phyloP scores from a whole-genome alignment of 1,140 invertebrate species.

The Scaptomyza pallida region DNA sequence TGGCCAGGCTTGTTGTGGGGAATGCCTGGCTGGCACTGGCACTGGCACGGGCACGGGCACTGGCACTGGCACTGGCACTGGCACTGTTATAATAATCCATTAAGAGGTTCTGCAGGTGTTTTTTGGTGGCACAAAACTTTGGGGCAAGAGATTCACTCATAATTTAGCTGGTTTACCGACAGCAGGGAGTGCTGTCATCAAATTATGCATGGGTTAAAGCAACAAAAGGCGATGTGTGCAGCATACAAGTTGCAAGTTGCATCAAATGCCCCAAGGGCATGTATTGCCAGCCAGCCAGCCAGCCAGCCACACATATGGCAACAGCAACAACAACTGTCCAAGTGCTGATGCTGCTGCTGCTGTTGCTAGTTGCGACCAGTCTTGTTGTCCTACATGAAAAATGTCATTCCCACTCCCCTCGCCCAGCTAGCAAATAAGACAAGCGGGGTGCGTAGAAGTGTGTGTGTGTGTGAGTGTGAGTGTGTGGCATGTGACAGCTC shows the following conservation, averaged over 20 bases:
- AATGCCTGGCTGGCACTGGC: background rate
- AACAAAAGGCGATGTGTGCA: conserved; percentile 42
- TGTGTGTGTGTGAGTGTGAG: background rate
- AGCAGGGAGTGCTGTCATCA: conserved; percentile 35
- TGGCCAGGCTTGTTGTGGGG: conserved; percentile 7
- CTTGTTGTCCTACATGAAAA: conserved; percentile 32
- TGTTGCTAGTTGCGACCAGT: background rate
- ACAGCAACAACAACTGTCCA: background rate
- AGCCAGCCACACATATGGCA: conserved; percentile 6
- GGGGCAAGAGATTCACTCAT: conserved; percentile 18
- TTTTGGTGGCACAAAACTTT: conserved; percentile 22
- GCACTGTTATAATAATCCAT: conserved; percentile 21
- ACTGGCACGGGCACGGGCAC: no score
- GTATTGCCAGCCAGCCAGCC: background rate
- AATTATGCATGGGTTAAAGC: conserved; percentile 67
- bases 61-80: no score
- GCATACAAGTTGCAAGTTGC: conserved; percentile 17
- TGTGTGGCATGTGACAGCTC: conserved; percentile 17
- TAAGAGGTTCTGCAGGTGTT: conserved; percentile 16
- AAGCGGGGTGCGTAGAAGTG: no score
- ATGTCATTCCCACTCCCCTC: conserved; percentile 18
- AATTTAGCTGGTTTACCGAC: conserved; percentile 16
- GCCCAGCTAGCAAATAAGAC: background rate
- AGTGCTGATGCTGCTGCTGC: no score
- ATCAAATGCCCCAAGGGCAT: conserved; percentile 11